Evolutionary conservation across 2,113 vertebrate genomes (phyloP), one percentile per base, ranked within the genome.

Genomic region (Tupaia tana): DNA sequence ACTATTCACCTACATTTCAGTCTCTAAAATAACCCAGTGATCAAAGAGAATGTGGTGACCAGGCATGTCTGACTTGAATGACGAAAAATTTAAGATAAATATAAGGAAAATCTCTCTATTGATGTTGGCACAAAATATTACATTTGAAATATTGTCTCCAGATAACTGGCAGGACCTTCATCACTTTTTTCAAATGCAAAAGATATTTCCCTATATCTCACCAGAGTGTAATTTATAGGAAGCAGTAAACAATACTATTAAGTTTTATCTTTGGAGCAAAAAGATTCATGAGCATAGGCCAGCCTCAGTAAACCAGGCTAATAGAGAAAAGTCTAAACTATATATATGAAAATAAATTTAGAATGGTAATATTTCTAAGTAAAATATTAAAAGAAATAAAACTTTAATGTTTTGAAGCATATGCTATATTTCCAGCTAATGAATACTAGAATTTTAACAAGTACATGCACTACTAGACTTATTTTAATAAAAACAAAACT

Each of bases 311-410:
- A 95, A 75, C 4, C 58, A 70, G 63, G 66, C 31, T 86, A 91
- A 93, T 20, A 79, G 34, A 91, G 74, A 85, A 24, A 92, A 95
- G 56, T 94, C 27, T 56, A 86, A 95, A 87, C 20, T 74, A 97
- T 94, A 89, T 85, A 74, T 4, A 43, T 20, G 58, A 83, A 88
- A 93, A 34, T 85, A 81, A 88, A 86, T 89, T 19, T 54, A 85
- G 58, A 90, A 84, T 66, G 31, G 18, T 75, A 97, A 92, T 81
- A 25, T 0, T 81, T 89, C 90, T 34, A 96, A 80, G 69, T 80
- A 75, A 96, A 95, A 91, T 25, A 91, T 29, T 91, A 89, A 89
- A 86, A 71, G 11, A 84, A 69, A 93, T 59, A 2, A 91, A 81
- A 90, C 70, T n/a, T 79, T 81, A 82, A 78, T 93, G 25, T 81